Conservation (phyloP, 2,113 vertebrate species). For the Leptobrachium ailaonicum region DNA sequence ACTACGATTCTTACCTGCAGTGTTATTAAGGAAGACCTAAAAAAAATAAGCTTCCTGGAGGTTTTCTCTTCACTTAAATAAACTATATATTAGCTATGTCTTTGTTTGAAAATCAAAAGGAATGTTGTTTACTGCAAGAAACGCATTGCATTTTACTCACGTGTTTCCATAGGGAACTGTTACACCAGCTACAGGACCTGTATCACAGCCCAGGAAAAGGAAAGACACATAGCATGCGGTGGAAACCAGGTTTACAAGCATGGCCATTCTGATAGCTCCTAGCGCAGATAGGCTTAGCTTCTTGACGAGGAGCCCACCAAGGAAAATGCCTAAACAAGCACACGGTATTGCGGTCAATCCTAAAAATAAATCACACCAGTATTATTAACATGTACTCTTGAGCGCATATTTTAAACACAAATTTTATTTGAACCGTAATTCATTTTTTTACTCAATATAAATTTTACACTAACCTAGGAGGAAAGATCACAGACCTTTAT, state of each 20-base stretch:
- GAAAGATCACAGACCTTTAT: no score
- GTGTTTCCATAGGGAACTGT: constrained; percentile 86
- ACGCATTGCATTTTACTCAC: constrained; percentile 68
- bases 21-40: no score
- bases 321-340: constrained; percentile 94
- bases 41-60: no score
- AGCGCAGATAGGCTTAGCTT: constrained; percentile 93
- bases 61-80: no score
- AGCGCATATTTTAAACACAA: no score
- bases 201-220: constrained; percentile 96
- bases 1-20: no score
- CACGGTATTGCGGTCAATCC: constrained; percentile 98
- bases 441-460: no score
- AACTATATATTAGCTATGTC: no score
- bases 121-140: not conserved
- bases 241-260: constrained; percentile 96
- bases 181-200: constrained; percentile 91
- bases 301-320: constrained; percentile 94
- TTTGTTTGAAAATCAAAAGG: no score
- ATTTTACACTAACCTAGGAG: no score
- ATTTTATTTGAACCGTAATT: no score
- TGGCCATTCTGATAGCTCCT: constrained; percentile 94
- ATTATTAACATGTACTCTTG: not conserved
- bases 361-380: constrained; percentile 54
- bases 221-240: constrained; percentile 94